Evolutionary conservation across 2,888 invertebrate genomes (phyloP), one percentile per base, ranked within the genome.

Genomic region (Drosophila aldrichi): DNA sequence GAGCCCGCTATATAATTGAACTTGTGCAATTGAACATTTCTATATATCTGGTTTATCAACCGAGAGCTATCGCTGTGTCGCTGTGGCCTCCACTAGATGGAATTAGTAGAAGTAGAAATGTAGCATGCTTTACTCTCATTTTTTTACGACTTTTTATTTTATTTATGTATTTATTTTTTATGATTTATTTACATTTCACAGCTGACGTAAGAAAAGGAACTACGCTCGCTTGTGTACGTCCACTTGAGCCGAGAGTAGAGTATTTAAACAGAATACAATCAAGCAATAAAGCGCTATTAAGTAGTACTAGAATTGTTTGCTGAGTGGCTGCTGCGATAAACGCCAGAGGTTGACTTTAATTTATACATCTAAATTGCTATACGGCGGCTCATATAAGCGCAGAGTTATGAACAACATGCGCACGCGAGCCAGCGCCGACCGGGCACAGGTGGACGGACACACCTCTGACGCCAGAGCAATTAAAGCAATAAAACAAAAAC

Each of bases 271-370:
- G 20, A 57, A 34, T 60, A 20, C 25, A 55, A 48, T 61, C 32
- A 56, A 75, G 46, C 44, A 51, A 55, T 62, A 55, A 38, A 61
- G 41, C 52, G 46, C 59, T 63, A 54, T 63, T 52, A 71, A 57
- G 52, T 41, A 48, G 36, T 29, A 16, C 34, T 32, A 14, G 38
- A 36, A 67, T 8, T 40, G 61, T 74, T 62, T 69, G 62, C 54
- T 29, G 22, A 58, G 38, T 49, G 29, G 25, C 46, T 61, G 64
- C 55, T 34, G 51, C 55, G 74, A 60, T 70, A 78, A 60, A 65
- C 58, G 62, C 63, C n/a, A 34, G 20, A 44, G 38, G 43, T 48
- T 51, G 57, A 78, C 58, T 74, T 55, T 52, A 52, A 20, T 52
- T 34, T 59, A 49, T 43, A 43, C 44, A 71, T 63, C 63, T 74